Evolutionary conservation across 2,797 vertebrate species (phyloP), one percentile per base, ranked within the genome.

Genomic region (Sebastes flavidus): DNA sequence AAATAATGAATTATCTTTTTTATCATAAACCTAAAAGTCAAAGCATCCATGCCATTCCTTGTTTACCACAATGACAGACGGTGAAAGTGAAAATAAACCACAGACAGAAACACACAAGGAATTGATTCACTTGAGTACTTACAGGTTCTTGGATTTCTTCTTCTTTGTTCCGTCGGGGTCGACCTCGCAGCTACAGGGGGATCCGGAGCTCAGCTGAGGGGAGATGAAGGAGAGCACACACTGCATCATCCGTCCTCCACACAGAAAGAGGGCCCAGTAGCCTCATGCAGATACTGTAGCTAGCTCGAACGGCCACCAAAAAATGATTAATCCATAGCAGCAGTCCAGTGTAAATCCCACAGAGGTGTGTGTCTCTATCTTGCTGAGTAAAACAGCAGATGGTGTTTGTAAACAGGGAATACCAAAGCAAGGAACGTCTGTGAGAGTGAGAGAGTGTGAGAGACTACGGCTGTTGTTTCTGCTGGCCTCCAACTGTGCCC

Each of bases 101-200:
- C 18, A 75, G 8, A 55, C 10, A 30, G 7, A 2, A 60, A 72
- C 61, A 73, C 2, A 14, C 8, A 42, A 49, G 27, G 32, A 12
- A 52, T 1, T 3, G 14, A 58, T 68, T 12, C 0, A 67, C 55
- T 32, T 30, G 11, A 71, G 88, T 67, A 98, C 98, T 95, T 93
- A 99, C 98, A 99, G 94, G 91, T 96, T 98, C 95, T 96, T 97
- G 95, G 97, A 95, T 87, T 94, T 96, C 92, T 97, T 98, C 95
- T 99, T 97, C 95, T 89, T 96, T 87, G 93, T 93, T 42, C 95
- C 95, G 77, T 95, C 94, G 0, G 96, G 95, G 60, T 94, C 84
- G 25, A 96, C 94, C 0, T 97, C 97, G 66, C 96, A 97, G 88
- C 95, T 96, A 91, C 96, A 96, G 68, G 95, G 75, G 56, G 96